These are phyloP conservation scores for Mesoligia furuncula DNA, from an alignment of 2,888 invertebrate species.

Conservation along the genomic window DNA sequence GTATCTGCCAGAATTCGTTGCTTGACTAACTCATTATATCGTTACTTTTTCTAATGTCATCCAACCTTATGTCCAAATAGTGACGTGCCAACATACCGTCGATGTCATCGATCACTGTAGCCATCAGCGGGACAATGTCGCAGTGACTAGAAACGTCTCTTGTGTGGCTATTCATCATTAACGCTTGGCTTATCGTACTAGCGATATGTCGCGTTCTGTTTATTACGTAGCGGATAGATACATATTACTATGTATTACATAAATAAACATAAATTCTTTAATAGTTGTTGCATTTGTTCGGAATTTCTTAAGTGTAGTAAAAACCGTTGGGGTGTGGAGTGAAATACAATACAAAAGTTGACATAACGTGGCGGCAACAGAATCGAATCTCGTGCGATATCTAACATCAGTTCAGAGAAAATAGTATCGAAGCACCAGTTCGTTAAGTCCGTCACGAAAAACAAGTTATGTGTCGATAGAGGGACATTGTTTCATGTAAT, in stretches of 20 bases:
- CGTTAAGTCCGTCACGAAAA: conserved; percentile 43
- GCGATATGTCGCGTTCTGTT: neutral
- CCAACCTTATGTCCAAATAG: conserved; percentile 2
- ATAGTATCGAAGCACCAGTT: conserved; percentile 35
- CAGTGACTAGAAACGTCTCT: conserved; percentile 16
- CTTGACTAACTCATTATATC: neutral
- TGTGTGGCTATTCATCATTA: conserved; percentile 37
- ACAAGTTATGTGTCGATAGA: conserved; percentile 31
- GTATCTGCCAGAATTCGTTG: neutral
- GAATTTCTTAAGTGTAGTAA: neutral
- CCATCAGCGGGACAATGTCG: conserved; percentile 24
- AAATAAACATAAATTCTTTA: neutral
- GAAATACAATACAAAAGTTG: neutral
- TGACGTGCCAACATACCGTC: conserved; percentile 13
- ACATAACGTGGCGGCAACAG: neutral
- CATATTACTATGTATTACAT: neutral
- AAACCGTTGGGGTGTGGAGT: neutral
- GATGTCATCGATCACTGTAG: conserved; percentile 45
- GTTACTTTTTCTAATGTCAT: neutral
- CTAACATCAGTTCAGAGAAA: conserved; percentile 37
- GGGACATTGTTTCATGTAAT: conserved; percentile 23
- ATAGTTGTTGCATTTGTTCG: neutral
- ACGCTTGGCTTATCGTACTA: conserved; percentile 10
- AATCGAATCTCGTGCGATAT: conserved; percentile 45
- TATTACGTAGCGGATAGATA: neutral